These are phyloP conservation scores for Metaphire vulgaris DNA, from an alignment of 1,140 invertebrate genomes.

Conservation along the genomic window DNA sequence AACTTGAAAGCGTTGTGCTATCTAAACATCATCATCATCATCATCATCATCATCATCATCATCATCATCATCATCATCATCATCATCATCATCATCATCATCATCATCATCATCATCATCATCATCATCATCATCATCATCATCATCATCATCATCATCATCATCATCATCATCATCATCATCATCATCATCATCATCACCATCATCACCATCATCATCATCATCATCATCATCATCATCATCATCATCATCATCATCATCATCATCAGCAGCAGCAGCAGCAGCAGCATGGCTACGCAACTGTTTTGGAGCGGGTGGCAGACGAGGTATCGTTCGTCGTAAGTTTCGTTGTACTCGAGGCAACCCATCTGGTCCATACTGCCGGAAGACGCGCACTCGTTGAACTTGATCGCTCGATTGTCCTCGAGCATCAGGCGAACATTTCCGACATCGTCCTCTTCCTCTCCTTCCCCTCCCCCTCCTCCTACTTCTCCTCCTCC, in stretches of 20 bases:
- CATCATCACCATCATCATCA: conserved; percentile 1
- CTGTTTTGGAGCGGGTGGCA: neutral
- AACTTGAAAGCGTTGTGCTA: too few relatives aligned
- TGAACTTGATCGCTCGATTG: neutral
- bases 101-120: conserved; percentile 2
- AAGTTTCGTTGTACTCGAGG: neutral
- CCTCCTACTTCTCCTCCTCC: too few relatives aligned
- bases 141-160: conserved; percentile 2
- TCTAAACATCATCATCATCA: neutral
- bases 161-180: neutral
- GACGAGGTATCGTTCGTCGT: neutral
- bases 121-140: conserved; percentile 3
- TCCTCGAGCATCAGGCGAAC: neutral
- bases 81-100: conserved; percentile 2
- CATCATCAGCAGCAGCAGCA: neutral
- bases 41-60: conserved; percentile 2
- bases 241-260: conserved; percentile 3
- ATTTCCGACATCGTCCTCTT: too few relatives aligned
- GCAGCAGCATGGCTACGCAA: neutral
- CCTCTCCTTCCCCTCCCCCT: too few relatives aligned
- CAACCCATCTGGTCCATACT: neutral
- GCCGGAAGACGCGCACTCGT: neutral
- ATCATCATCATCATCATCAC: neutral
- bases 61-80: conserved; percentile 3
- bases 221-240: conserved; percentile 2